Conservation (phyloP, 2,888 invertebrate genomes). For the Yponomeuta malinellus region DNA sequence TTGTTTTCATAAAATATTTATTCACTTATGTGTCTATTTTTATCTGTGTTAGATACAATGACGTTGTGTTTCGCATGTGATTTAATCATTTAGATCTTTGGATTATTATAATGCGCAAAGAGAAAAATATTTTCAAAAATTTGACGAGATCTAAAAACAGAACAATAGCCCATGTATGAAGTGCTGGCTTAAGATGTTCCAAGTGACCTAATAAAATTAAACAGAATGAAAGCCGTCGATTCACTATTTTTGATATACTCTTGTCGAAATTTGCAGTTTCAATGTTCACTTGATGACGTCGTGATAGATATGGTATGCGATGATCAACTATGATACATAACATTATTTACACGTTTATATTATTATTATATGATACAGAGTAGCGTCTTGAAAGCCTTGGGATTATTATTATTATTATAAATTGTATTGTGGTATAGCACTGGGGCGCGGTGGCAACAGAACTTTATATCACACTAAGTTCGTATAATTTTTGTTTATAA, state of each 20-base stretch:
- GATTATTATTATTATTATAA: slow-evolving; percentile 41
- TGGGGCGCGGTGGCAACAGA: slow-evolving; percentile 48
- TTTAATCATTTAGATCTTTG: neutral
- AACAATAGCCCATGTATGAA: slow-evolving; percentile 53
- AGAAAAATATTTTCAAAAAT: neutral
- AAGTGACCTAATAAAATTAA: slow-evolving; percentile 64
- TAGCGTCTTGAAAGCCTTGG: slow-evolving; percentile 64
- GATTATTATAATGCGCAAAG: neutral
- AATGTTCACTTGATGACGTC: slow-evolving; percentile 52
- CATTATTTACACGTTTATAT: slow-evolving; percentile 73
- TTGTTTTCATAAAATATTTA: neutral
- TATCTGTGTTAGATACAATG: neutral
- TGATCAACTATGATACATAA: slow-evolving; percentile 57
- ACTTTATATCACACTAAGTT: too few species aligned
- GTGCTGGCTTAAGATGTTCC: slow-evolving; percentile 57
- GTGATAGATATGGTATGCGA: slow-evolving; percentile 54
- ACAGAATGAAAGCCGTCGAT: slow-evolving; percentile 64
- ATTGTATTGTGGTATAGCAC: slow-evolving; percentile 33
- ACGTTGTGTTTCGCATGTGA: neutral
- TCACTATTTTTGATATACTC: slow-evolving; percentile 76
- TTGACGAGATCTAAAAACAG: slow-evolving; percentile 19
- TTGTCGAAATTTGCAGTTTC: slow-evolving; percentile 73
- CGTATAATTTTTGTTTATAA: neutral
- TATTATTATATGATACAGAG: slow-evolving; percentile 59
- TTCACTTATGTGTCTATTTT: neutral